Base-by-base conservation (phyloP, 1,140 invertebrate species). In the Lasioglossum baleicum region DNA sequence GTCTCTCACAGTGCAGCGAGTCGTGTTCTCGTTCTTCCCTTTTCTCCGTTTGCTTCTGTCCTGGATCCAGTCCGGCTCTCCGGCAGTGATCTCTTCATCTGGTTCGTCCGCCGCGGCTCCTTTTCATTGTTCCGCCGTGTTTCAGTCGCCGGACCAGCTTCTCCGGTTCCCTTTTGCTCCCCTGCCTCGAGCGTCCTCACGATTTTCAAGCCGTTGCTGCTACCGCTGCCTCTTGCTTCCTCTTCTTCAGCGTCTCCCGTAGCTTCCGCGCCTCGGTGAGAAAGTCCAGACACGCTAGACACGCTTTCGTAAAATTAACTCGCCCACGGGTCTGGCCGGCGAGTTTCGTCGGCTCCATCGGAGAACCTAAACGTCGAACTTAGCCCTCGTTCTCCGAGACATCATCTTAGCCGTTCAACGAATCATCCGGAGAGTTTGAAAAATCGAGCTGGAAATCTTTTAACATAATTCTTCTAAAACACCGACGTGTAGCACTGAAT, bases 221-320 rank as follows among this genome's bases (percentile, higher is more conserved):
- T 83, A 56, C 44, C 11, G 44, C 44, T 13, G 10, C 8, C 44
- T 48, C 13, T 13, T 58, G 20, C 72, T 66, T 48, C 61, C 61
- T 53, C 51, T 31, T 48, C 31, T 64, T 60, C n/a, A 48, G 65
- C 65, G 65, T 66, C 64, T 10, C 22, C 4, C 35, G 48, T 13
- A 56, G 58, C 56, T 61, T n/a, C 56, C 56, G 31, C n/a, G 48
- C 40, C 60, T 5, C 3, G 22, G 22, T 84, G 83, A 85, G 82
- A 85, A 85, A 81, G 72, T 81, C 77, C 83, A 84, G 83, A 85
- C 82, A 10, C 74, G 64, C 70, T 69, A 65, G 78, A 61, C 44
- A 48, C 71, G 72, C 48, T 85, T 79, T 40, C 70, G 83, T 81
- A 77, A 85, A 85, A 84, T 84, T 81, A 84, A 75, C 82, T 80